A percentile compares a stretch with the other conserved stretches of the same genome.
phyloP scores from a whole-genome alignment of 2,797 vertebrate species.

The Megalops cyprinoides region DNA sequence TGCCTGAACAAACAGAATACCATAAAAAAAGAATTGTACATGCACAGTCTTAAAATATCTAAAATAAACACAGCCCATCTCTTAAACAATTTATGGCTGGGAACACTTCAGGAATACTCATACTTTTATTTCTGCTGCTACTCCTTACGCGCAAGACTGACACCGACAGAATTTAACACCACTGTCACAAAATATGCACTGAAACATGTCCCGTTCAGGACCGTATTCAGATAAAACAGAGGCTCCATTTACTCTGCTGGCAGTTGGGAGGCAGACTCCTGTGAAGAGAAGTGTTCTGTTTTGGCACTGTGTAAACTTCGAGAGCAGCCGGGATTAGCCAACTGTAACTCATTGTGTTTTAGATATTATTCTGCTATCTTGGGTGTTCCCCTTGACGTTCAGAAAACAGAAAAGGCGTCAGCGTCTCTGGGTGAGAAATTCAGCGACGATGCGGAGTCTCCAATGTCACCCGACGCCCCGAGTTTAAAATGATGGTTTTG shows the following conservation, averaged over 20 bases:
- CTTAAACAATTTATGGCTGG: not conserved
- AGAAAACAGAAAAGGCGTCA: too few relatives aligned
- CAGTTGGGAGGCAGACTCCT: not conserved
- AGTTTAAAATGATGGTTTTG: too few relatives aligned
- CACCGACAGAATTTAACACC: constrained; percentile 10
- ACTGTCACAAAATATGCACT: not conserved
- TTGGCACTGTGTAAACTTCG: not conserved
- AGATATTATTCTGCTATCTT: not conserved
- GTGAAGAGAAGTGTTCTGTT: constrained; percentile 7
- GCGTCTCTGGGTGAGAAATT: too few relatives aligned
- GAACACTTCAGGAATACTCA: not conserved
- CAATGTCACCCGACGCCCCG: too few relatives aligned
- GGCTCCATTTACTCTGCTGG: constrained; percentile 9
- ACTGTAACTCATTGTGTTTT: not conserved
- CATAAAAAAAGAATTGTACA: not conserved
- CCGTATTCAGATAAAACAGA: not conserved
- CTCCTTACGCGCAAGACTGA: not conserved
- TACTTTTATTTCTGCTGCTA: not conserved
- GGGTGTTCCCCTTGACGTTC: too few relatives aligned
- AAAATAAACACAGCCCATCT: not conserved
- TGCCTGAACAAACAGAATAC: not conserved
- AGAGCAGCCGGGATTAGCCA: not conserved
- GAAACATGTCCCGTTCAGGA: not conserved
- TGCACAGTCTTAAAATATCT: not conserved
- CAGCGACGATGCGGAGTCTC: too few relatives aligned